Conservation (phyloP, 2,888 invertebrate genomes). For the Aplocera efformata region DNA sequence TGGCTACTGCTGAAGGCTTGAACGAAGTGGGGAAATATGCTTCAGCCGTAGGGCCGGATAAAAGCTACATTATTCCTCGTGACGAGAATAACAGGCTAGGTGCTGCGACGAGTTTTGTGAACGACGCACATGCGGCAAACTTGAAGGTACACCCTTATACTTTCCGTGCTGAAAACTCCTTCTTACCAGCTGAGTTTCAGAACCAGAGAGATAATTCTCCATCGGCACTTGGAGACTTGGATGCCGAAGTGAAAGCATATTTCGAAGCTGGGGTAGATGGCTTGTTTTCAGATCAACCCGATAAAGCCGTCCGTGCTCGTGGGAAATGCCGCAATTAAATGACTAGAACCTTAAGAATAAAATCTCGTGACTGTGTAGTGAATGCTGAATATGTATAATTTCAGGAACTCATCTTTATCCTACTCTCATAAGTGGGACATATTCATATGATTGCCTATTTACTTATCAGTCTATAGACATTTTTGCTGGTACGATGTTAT, state of each 20-base stretch:
- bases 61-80: conserved; percentile 62
- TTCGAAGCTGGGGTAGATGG: conserved; percentile 65
- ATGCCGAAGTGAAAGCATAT: conserved; percentile 55
- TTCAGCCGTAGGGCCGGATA: conserved; percentile 65
- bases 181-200: conserved; percentile 56
- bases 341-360: background rate
- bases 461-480: no score
- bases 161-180: conserved; percentile 65
- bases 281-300: conserved; percentile 68
- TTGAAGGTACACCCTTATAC: conserved; percentile 69
- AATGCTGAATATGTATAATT: no score
- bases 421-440: no score
- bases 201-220: conserved; percentile 33
- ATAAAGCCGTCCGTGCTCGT: conserved; percentile 46
- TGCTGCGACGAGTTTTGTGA: conserved; percentile 53
- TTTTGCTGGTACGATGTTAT: no score
- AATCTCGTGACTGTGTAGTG: no score
- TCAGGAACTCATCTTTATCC: no score
- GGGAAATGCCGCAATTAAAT: conserved; percentile 15
- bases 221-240: conserved; percentile 48
- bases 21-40: conserved; percentile 61
- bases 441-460: no score
- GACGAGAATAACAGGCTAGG: conserved; percentile 48
- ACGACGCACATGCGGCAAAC: conserved; percentile 56
- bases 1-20: conserved; percentile 62